phyloP scores from a whole-genome alignment of 2,113 vertebrate genomes.

The Muscicapa adusta region DNA sequence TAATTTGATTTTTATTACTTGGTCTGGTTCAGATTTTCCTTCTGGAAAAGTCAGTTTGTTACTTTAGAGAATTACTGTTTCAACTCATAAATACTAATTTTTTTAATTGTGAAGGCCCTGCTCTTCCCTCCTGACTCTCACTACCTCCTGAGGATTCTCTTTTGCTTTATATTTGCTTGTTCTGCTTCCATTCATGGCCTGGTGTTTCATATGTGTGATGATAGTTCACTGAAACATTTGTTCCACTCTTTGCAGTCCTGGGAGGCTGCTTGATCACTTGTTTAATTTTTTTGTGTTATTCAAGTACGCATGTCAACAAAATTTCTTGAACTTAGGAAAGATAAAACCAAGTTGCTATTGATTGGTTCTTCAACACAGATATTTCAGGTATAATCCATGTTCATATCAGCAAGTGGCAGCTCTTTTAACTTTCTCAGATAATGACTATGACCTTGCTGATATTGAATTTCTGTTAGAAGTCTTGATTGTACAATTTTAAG shows the following conservation, averaged over 20 bases:
- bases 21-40: neutral
- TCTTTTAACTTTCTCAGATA: slow-evolving; percentile 19
- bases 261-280: slow-evolving; percentile 53
- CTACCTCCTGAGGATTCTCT: slow-evolving; percentile 11
- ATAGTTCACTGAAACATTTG: slow-evolving; percentile 19
- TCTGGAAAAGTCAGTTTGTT: neutral
- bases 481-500: neutral
- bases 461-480: neutral
- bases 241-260: slow-evolving; percentile 35
- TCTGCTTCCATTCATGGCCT: neutral
- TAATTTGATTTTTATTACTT: neutral
- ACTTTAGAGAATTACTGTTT: slow-evolving; percentile 10
- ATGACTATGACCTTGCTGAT: slow-evolving; percentile 22
- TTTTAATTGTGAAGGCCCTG: neutral
- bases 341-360: slow-evolving; percentile 61
- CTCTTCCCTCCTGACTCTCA: neutral
- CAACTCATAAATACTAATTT: neutral
- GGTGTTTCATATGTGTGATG: slow-evolving; percentile 29
- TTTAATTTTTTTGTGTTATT: slow-evolving; percentile 66
- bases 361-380: slow-evolving; percentile 41
- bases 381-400: slow-evolving; percentile 31
- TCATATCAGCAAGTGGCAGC: neutral
- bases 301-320: slow-evolving; percentile 58
- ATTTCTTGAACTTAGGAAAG: slow-evolving; percentile 54
- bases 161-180: slow-evolving; percentile 51